Conservation (phyloP, 2,888 invertebrate species). For the Papilio gigon region DNA sequence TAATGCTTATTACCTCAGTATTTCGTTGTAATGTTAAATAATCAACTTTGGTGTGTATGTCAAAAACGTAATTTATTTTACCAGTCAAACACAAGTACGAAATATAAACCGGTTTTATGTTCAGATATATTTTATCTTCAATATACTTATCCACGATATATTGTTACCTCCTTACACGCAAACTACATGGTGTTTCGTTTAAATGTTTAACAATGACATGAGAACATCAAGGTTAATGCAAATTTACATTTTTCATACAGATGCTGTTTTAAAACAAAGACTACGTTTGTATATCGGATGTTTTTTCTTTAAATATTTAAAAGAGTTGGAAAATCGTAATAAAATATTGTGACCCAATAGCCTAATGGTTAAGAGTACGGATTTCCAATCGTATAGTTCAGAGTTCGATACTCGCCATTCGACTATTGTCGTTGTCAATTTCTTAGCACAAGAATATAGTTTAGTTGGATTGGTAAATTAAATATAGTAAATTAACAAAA, state of each 20-base stretch:
- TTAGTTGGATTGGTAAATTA: no score
- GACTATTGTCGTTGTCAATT: no score
- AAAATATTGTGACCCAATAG: neutral
- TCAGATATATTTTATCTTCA: neutral
- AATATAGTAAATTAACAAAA: no score
- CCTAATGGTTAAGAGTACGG: no score
- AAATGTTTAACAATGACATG: neutral
- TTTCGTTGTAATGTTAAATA: neutral
- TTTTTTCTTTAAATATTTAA: neutral
- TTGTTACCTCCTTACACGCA: neutral
- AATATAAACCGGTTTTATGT: neutral
- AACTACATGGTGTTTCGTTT: neutral
- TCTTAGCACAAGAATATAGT: no score
- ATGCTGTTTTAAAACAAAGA: neutral
- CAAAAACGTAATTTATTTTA: neutral
- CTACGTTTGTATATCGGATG: no score
- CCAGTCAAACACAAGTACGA: neutral
- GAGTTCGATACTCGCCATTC: no score
- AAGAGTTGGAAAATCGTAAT: neutral
- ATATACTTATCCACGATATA: neutral
- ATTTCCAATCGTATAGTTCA: no score
- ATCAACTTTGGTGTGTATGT: neutral
- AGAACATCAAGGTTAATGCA: neutral
- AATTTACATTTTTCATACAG: neutral
- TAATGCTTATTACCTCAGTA: conserved; percentile 2